Percentiles rank a stretch among this genome's conserved stretches.
phyloP scores from a whole-genome alignment of 2,888 invertebrate species.

The Drosophila testacea region DNA sequence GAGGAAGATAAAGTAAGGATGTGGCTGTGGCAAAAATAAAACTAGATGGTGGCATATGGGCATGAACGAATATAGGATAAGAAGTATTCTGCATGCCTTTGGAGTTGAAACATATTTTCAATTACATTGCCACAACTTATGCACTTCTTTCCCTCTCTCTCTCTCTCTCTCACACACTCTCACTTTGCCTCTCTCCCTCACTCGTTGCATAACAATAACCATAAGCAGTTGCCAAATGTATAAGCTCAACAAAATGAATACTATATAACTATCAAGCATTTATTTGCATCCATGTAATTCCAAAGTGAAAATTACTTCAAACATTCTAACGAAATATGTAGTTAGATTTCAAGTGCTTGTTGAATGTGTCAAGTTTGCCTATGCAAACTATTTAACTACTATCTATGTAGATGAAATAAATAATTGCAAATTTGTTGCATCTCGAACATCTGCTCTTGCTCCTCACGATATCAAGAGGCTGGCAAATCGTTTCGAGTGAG shows the following conservation, averaged over 20 bases:
- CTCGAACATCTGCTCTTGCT: neutral
- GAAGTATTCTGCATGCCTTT: constrained; percentile 17
- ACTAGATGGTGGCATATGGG: constrained; percentile 16
- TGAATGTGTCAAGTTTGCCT: constrained; percentile 12
- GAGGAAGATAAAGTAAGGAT: neutral
- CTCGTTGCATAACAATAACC: constrained; percentile 17
- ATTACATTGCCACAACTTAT: constrained; percentile 64
- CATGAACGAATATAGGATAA: constrained; percentile 33
- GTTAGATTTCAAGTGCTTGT: constrained; percentile 26
- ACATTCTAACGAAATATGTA: constrained; percentile 3
- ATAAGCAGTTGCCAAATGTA: constrained; percentile 23
- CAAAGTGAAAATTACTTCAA: constrained; percentile 26
- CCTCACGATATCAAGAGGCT: constrained; percentile 3
- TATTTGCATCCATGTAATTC: constrained; percentile 5
- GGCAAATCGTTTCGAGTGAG: neutral
- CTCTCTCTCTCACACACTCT: neutral
- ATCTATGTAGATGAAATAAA: neutral
- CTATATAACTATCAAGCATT: neutral
- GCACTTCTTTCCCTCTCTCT: constrained; percentile 7
- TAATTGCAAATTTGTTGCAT: constrained; percentile 4
- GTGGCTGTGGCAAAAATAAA: constrained; percentile 6
- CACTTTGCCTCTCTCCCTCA: no score
- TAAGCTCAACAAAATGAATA: constrained; percentile 33
- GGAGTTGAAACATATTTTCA: constrained; percentile 68
- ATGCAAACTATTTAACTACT: constrained; percentile 15